Conservation (phyloP, 2,797 vertebrate species). For the Garrulus glandarius region DNA sequence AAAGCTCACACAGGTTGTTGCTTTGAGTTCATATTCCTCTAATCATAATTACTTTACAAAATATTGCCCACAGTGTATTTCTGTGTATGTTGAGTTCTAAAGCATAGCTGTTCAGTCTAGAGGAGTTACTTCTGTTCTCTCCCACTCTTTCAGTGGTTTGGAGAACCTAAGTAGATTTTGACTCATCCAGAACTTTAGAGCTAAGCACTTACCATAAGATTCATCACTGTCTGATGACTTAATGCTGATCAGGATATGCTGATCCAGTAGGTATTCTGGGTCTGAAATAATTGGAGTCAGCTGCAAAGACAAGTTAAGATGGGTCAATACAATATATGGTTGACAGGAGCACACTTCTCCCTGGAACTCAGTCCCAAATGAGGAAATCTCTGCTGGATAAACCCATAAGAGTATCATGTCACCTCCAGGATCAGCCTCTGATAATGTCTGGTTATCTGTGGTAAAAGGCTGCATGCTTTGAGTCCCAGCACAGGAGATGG, state of each 20-base stretch:
- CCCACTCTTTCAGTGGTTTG: background rate
- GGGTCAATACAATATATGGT: background rate
- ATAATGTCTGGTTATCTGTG: background rate
- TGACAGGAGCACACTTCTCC: background rate
- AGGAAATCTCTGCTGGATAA: background rate
- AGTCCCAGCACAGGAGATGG: background rate
- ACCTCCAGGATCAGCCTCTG: background rate
- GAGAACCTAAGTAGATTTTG: slow-evolving; percentile 21
- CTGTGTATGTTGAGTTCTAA: background rate
- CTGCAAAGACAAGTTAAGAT: slow-evolving; percentile 71
- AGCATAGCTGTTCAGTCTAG: background rate
- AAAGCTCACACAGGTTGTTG: background rate
- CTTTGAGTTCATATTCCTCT: background rate
- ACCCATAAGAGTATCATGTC: background rate
- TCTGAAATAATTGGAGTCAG: slow-evolving; percentile 98
- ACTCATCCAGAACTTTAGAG: slow-evolving; percentile 29
- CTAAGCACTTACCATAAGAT: slow-evolving; percentile 86
- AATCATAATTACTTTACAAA: background rate
- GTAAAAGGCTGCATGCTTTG: background rate
- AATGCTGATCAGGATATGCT: slow-evolving; percentile 94
- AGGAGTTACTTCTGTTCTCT: slow-evolving; percentile 6
- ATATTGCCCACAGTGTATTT: background rate
- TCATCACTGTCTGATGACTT: slow-evolving; percentile 95
- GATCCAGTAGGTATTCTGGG: slow-evolving; percentile 94
- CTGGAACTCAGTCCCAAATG: background rate